Conservation (phyloP, 2,888 invertebrate genomes). For the Yponomeuta sedellus region DNA sequence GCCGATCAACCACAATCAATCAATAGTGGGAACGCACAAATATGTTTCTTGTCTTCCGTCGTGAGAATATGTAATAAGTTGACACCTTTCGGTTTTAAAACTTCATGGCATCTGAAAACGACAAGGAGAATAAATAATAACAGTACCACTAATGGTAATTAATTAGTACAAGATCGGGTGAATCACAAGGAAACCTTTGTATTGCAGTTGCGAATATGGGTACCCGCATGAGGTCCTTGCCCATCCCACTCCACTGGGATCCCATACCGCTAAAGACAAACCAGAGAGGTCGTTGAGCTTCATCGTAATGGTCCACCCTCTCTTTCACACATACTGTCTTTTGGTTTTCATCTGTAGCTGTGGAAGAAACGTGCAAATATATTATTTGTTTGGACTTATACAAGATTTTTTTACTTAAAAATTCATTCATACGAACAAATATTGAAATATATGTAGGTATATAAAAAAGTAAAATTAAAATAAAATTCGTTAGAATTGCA, state of each 20-base stretch:
- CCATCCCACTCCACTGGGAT: conserved; percentile 83
- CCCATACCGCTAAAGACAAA: conserved; percentile 86
- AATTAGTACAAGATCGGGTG: no score
- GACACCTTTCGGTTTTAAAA: conserved; percentile 78
- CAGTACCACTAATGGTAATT: no score
- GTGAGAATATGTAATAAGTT: conserved; percentile 81
- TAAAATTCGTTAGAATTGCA: not conserved
- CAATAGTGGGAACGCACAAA: no score
- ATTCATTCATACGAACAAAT: no score
- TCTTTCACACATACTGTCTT: conserved; percentile 40
- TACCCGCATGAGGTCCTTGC: conserved; percentile 77
- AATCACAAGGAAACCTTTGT: conserved; percentile 37
- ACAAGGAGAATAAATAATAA: not conserved
- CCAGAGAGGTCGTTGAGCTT: conserved; percentile 74
- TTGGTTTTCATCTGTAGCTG: conserved; percentile 37
- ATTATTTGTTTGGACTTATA: no score
- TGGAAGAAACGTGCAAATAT: not conserved
- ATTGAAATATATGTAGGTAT: no score
- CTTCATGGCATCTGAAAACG: conserved; percentile 61
- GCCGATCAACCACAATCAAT: no score
- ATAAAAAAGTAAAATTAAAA: not conserved
- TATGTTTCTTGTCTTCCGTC: conserved; percentile 69
- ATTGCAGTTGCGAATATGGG: conserved; percentile 78
- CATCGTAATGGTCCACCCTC: conserved; percentile 40
- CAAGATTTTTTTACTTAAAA: no score